A percentile compares a stretch with the other conserved stretches of the same genome.
Evolutionary conservation across 2,797 vertebrate species (phyloP).

Genomic region (Chelon auratus): DNA sequence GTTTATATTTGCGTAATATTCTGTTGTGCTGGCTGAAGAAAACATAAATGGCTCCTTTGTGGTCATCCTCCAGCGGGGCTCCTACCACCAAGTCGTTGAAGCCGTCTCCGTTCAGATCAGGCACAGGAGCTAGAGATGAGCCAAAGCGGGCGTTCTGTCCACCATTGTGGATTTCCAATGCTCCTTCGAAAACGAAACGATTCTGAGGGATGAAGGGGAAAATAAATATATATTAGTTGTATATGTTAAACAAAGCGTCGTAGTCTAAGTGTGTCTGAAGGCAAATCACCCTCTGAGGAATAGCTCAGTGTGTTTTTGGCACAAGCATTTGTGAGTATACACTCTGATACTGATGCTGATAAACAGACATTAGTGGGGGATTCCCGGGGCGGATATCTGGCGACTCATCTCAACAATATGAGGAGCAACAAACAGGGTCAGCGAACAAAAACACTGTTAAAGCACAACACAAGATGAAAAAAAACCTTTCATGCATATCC

Average conservation of each 20-base stretch:
- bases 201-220: slow-evolving; percentile 76
- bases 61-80: slow-evolving; percentile 92
- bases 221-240: background rate
- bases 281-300: background rate
- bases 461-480: slow-evolving; percentile 8
- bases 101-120: slow-evolving; percentile 94
- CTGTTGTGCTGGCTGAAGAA: slow-evolving; percentile 89
- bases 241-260: background rate
- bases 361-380: slow-evolving; percentile 4
- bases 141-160: slow-evolving; percentile 97
- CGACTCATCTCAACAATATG: background rate
- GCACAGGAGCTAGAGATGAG: slow-evolving; percentile 90
- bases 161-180: slow-evolving; percentile 87
- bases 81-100: slow-evolving; percentile 95
- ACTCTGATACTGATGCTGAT: background rate
- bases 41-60: slow-evolving; percentile 93
- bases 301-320: background rate
- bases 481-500: slow-evolving; percentile 10
- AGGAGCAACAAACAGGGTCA: slow-evolving; percentile 17
- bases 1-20: slow-evolving; percentile 91
- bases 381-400: background rate
- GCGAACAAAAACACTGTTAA: slow-evolving; percentile 12
- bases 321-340: slow-evolving; percentile 6
- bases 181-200: slow-evolving; percentile 87
- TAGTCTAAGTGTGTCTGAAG: background rate